Conservation (phyloP, 1,140 invertebrate species). For the Capitella teleta region DNA sequence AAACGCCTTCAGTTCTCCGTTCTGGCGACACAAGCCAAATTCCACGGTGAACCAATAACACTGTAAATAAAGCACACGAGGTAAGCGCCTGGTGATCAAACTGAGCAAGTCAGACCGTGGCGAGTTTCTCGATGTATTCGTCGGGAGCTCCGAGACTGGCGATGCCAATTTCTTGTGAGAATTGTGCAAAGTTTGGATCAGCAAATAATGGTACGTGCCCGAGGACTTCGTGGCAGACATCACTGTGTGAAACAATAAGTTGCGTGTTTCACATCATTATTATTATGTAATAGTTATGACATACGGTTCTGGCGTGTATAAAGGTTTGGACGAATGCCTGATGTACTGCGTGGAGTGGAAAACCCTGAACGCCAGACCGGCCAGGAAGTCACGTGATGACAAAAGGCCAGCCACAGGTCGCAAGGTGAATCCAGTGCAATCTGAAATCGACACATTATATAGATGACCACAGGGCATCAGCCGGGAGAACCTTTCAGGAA, state of each 20-base stretch:
- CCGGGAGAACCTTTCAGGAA: conserved; percentile 62
- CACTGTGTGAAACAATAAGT: conserved; percentile 32
- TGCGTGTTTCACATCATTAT: background rate
- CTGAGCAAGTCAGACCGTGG: conserved; percentile 67
- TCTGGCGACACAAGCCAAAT: conserved; percentile 93
- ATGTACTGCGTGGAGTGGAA: conserved; percentile 99
- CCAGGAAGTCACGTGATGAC: conserved; percentile 96
- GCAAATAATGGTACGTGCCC: conserved; percentile 50
- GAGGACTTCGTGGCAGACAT: conserved; percentile 50
- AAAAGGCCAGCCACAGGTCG: conserved; percentile 92
- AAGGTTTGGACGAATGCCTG: conserved; percentile 79
- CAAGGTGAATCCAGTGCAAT: conserved; percentile 91
- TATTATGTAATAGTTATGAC: conserved; percentile 17
- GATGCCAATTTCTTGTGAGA: conserved; percentile 51
- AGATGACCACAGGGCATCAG: background rate
- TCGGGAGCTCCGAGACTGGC: conserved; percentile 88
- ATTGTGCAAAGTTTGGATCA: conserved; percentile 48
- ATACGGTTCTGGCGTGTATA: conserved; percentile 93
- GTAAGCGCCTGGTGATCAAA: conserved; percentile 50
- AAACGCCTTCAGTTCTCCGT: conserved; percentile 80
- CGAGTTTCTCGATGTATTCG: conserved; percentile 94
- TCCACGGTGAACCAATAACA: conserved; percentile 99
- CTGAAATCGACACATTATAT: conserved; percentile 45
- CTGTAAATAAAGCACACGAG: conserved; percentile 44
- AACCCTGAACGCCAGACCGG: conserved; percentile 91